Conservation (phyloP, 2,797 vertebrate species). For the Rhodeus uyekii region DNA sequence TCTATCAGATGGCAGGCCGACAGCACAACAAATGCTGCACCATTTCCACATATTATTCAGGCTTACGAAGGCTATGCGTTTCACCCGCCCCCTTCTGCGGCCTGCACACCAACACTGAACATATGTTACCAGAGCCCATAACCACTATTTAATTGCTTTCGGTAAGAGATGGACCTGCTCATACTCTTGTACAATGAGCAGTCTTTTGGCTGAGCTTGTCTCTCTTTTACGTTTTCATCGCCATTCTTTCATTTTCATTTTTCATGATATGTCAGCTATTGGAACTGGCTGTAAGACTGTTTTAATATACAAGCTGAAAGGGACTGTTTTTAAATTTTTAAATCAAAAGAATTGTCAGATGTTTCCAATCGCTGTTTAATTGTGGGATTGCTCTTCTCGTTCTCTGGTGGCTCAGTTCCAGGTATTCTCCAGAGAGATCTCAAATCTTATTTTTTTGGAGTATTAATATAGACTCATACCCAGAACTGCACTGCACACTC, state of each 20-base stretch:
- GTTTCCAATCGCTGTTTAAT: conserved; percentile 37
- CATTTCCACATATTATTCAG: conserved; percentile 62
- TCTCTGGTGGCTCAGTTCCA: not conserved
- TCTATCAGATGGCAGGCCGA: conserved; percentile 71
- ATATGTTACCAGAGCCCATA: conserved; percentile 50
- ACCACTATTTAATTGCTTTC: conserved; percentile 48
- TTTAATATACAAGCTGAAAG: conserved; percentile 3
- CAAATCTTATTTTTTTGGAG: not conserved
- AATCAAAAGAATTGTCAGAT: conserved; percentile 25
- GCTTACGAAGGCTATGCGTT: conserved; percentile 49
- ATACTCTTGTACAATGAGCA: conserved; percentile 20
- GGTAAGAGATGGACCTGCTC: conserved; percentile 36
- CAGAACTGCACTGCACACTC: not conserved
- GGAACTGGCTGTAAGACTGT: not conserved
- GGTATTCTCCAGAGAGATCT: conserved; percentile 1
- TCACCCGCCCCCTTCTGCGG: conserved; percentile 36
- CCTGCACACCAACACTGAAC: conserved; percentile 41
- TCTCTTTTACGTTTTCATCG: conserved; percentile 15
- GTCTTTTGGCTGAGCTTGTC: conserved; percentile 17
- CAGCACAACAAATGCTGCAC: conserved; percentile 64
- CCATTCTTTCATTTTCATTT: not conserved
- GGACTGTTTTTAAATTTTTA: not conserved
- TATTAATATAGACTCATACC: not conserved
- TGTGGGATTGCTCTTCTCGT: conserved; percentile 15
- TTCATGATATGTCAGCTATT: conserved; percentile 1